Conservation (phyloP, 2,888 invertebrate genomes). For the Rhimphoctona megacephalus region DNA sequence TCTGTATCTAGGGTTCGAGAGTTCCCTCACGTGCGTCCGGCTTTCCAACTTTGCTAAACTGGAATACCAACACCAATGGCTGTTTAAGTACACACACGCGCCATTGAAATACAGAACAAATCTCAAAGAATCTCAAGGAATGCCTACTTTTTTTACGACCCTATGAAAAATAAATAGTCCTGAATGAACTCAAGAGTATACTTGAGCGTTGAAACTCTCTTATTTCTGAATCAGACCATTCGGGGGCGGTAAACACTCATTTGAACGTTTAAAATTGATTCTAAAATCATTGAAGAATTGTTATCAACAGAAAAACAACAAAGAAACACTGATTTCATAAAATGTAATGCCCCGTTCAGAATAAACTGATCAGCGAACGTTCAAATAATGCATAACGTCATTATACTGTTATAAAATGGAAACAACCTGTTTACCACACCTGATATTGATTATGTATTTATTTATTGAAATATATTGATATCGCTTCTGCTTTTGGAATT, state of each 20-base stretch:
- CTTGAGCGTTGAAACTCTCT: neutral
- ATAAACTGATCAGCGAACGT: neutral
- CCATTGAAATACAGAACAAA: neutral
- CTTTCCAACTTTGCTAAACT: constrained; percentile 45
- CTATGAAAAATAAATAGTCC: neutral
- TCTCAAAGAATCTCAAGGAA: neutral
- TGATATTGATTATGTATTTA: neutral
- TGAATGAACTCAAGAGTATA: neutral
- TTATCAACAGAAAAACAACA: neutral
- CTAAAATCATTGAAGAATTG: neutral
- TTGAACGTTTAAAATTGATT: neutral
- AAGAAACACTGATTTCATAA: neutral
- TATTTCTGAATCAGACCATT: neutral
- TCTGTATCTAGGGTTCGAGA: constrained; percentile 8
- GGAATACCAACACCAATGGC: constrained; percentile 22
- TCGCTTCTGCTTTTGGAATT: constrained; percentile 48
- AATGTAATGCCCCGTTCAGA: neutral
- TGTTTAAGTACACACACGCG: neutral
- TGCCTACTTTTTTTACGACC: neutral
- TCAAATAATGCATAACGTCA: neutral
- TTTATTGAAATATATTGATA: neutral
- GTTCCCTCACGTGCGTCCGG: constrained; percentile 49
- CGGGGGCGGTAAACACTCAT: neutral
- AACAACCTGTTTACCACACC: neutral
- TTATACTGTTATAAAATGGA: neutral